Base-by-base conservation (phyloP, 2,888 invertebrate species). In the Clistopyga incitator region DNA sequence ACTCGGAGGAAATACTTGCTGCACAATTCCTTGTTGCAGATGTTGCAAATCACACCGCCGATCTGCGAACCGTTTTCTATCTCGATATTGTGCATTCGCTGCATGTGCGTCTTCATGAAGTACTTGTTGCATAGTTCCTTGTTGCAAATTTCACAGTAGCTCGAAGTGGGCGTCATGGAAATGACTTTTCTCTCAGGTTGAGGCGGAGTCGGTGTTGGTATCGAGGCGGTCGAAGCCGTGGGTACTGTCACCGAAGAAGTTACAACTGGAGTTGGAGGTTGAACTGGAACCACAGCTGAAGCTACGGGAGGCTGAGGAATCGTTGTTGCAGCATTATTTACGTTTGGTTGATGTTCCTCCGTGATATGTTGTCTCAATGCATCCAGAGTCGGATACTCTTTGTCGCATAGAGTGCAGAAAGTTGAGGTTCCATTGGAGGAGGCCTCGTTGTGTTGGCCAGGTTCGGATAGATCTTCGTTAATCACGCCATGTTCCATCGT, bases 121-220 rank as follows among this genome's bases (percentile, higher is more conserved):
- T 99, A 99, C 94, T 99, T 99, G 94, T 99, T 99, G 94, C 99
- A 99, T 88, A 99, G 94, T 94, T 99, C 99, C 94, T 99, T 99
- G 94, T 99, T 99, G 94, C 99, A 99, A 86, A 99, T 98, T 93
- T 98, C 98, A 93, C 99, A 99, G 93, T 98, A 98, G 91, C 98
- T 98, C 84, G 97, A 97, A 1, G 97, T 96, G 0, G 96, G 96
- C 0, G 96, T 95, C 82, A 95, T 92, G 50, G 95, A 95, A 0
- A 96, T 95, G 56, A 95, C 94, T 50, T 95, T 94, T 61, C 95
- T 94, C 81, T 95, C 95, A 15, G 93, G 88, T 20, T 90, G 90
- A 50, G 90, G 90, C 8, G 89, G 88, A 29, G 88, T 87, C 2
- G 90, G 76, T 10, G 87, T 85, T 6, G 88, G 85, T 0, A 78